These are phyloP conservation scores for Enteromius viviparus DNA, from an alignment of 2,797 vertebrate species.

Conservation along the genomic window DNA sequence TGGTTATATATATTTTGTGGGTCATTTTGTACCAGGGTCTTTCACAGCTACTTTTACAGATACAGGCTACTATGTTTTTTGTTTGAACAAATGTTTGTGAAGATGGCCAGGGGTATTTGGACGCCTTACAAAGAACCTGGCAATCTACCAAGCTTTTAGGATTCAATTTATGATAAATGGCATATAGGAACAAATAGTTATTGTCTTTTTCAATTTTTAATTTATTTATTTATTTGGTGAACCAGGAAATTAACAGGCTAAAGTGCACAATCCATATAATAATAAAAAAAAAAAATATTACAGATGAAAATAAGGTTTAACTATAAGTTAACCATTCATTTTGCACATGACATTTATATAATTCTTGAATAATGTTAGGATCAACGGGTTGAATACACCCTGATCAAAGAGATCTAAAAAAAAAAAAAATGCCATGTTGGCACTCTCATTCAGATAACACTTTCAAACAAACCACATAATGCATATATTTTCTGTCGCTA, in stretches of 20 bases:
- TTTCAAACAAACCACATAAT: constrained; percentile 5
- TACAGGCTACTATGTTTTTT: constrained; percentile 4
- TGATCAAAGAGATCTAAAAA: not conserved
- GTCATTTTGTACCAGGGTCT: constrained; percentile 13
- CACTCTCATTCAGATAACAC: constrained; percentile 1
- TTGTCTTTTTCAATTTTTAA: not conserved
- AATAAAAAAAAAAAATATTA: not conserved
- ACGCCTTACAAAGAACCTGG: constrained; percentile 9
- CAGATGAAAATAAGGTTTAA: not conserved
- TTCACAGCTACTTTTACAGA: constrained; percentile 38
- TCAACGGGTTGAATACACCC: not conserved
- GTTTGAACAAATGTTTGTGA: constrained; percentile 13
- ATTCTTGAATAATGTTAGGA: not conserved
- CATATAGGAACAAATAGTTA: not conserved
- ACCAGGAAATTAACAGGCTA: not conserved
- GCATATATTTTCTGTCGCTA: not conserved
- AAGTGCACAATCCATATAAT: constrained; percentile 12
- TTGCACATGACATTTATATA: not conserved
- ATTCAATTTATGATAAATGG: not conserved
- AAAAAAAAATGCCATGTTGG: constrained; percentile 9
- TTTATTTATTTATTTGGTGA: not conserved
- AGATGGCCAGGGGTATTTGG: constrained; percentile 15
- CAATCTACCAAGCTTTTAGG: not conserved
- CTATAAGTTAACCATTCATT: not conserved
- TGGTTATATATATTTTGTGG: not conserved